Base-by-base conservation (phyloP, 2,888 invertebrate species). In the Andrena haemorrhoa region DNA sequence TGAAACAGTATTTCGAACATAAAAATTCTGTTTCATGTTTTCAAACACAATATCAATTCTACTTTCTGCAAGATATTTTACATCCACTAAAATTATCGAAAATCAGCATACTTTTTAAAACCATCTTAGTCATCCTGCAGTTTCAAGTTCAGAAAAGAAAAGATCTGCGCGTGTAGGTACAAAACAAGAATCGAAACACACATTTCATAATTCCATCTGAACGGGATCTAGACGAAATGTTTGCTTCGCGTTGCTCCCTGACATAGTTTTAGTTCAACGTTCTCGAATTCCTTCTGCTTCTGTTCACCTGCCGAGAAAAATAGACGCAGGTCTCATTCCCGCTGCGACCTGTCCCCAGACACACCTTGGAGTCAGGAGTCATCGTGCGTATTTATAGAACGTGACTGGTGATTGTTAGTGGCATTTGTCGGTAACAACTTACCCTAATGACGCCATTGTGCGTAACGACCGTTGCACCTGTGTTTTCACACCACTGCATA, bases 361-460 rank as follows among this genome's bases (percentile, higher is more conserved):
- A 82, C 87, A 83, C 88, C 90, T 87, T 84, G 53, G 51, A 69
- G 85, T 79, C 85, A 72, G 84, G 79, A 90, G 86, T 89, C 88
- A 89, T 87, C 89, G 79, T 66, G 76, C 79, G 88, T 90, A 90
- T 90, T 90, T 91, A 90, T 90, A 91, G 91, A 91, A 90, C 88
- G 87, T 91, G 91, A 91, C 91, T 89, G 64, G 81, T 86, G 88
- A 87, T 90, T 85, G 87, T 23, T 86, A 87, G 81, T 86, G 86
- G 73, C 81, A 75, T 77, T 88, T 82, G 84, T 49, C 80, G 78
- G 80, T 78, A 84, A 87, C 82, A 79, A 84, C 76, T 89, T 79
- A 73, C 73, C 81, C 86, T 89, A 89, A 90, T 88, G 89, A 89
- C 81, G 86, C 84, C 85, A 90, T 90, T 90, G 88, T 90, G 82